phyloP scores from a whole-genome alignment of 2,797 vertebrate species.

The Dicrostonyx torquatus region DNA sequence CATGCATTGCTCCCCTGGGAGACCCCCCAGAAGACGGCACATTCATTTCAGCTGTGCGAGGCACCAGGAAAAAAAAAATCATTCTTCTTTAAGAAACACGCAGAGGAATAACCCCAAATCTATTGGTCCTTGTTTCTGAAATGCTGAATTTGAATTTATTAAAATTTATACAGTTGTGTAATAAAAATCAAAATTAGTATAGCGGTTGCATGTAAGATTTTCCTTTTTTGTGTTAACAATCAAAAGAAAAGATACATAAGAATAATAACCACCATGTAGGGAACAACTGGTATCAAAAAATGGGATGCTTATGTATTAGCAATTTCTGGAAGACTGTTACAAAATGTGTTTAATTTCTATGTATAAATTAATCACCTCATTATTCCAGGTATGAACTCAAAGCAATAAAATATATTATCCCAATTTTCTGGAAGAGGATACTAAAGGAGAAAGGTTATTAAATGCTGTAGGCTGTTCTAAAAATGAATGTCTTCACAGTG shows the following conservation, averaged over 20 bases:
- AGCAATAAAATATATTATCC: constrained; percentile 67
- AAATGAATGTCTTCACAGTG: constrained; percentile 42
- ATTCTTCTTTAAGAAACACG: not conserved
- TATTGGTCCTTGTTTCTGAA: constrained; percentile 65
- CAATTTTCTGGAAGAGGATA: constrained; percentile 49
- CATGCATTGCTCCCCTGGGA: constrained; percentile 69
- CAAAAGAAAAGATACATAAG: constrained; percentile 43
- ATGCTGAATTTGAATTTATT: constrained; percentile 59
- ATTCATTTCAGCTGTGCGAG: constrained; percentile 66
- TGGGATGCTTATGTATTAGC: constrained; percentile 12
- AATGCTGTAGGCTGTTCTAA: constrained; percentile 48
- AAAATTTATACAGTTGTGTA: constrained; percentile 64
- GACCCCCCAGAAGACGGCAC: constrained; percentile 71
- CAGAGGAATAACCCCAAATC: constrained; percentile 24
- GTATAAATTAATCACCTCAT: constrained; percentile 59
- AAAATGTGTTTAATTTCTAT: constrained; percentile 60
- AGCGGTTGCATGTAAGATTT: not conserved
- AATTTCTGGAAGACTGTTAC: constrained; percentile 51
- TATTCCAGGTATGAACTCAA: constrained; percentile 16
- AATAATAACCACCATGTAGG: constrained; percentile 65
- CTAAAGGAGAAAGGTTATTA: constrained; percentile 64
- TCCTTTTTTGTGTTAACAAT: constrained; percentile 40
- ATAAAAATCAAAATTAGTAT: constrained; percentile 28
- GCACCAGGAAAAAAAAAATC: constrained; percentile 45
- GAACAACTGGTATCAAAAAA: constrained; percentile 60